phyloP scores from a whole-genome alignment of 2,797 vertebrate genomes.

The Paguma larvata region DNA sequence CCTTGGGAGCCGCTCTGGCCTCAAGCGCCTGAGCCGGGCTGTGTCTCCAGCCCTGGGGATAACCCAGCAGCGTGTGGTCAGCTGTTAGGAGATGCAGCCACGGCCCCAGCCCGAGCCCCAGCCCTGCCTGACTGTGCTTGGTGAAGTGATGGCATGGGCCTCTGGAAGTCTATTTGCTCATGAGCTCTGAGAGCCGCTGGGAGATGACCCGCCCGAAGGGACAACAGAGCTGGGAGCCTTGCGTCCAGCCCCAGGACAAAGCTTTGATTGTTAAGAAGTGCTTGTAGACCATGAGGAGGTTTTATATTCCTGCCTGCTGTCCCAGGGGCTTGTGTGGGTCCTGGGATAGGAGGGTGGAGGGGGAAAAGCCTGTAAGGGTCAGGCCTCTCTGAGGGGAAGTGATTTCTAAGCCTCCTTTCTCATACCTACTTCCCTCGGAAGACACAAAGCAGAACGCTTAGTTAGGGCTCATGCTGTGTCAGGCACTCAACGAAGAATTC shows the following conservation, averaged over 20 bases:
- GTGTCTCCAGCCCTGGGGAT: neutral
- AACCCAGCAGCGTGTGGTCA: neutral
- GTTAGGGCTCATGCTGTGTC: neutral
- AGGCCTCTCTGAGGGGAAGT: neutral
- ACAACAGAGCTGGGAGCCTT: neutral
- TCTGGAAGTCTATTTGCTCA: neutral
- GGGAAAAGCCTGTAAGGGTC: no score
- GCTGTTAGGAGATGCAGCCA: neutral
- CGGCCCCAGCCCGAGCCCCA: neutral
- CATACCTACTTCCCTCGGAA: neutral
- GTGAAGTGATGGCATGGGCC: neutral
- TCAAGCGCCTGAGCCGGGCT: neutral
- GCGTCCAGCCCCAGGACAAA: neutral
- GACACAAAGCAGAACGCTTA: neutral
- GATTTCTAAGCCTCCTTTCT: conserved; percentile 43
- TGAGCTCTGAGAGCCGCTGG: neutral
- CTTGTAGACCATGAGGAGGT: no score
- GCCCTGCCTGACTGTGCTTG: neutral
- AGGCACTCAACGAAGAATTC: neutral
- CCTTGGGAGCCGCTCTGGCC: neutral
- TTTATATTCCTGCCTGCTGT: neutral
- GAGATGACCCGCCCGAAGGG: neutral
- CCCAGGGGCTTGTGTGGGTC: neutral
- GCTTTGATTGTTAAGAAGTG: neutral
- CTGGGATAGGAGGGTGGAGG: neutral